Percentiles rank a stretch among this genome's conserved stretches.
Conservation (phyloP, 2,797 vertebrate species). For the Tragelaphus oryx region DNA sequence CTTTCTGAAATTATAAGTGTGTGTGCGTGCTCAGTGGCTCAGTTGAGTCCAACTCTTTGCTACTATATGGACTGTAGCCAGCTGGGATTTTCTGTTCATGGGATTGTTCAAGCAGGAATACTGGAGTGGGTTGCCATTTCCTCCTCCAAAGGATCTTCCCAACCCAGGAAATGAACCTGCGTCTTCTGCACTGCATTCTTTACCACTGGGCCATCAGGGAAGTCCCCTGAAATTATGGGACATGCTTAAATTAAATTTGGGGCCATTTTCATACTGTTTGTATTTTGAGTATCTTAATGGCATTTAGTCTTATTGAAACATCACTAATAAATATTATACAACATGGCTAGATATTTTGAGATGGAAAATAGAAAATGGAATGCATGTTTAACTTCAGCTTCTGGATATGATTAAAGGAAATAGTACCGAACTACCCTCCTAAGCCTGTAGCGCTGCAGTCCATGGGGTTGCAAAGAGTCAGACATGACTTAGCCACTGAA, state of each 20-base stretch:
- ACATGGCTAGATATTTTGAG: neutral
- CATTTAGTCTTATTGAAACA: neutral
- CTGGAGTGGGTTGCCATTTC: neutral
- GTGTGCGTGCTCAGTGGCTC: neutral
- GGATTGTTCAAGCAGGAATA: neutral
- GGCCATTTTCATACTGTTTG: neutral
- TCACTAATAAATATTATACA: neutral
- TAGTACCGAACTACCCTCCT: neutral
- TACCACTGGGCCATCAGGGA: neutral
- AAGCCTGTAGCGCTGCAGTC: neutral
- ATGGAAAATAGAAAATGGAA: neutral
- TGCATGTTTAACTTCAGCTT: neutral
- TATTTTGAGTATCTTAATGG: neutral
- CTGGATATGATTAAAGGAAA: neutral
- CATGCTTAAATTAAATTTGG: constrained; percentile 33
- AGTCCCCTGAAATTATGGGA: neutral
- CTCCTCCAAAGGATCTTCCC: neutral
- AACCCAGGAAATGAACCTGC: neutral
- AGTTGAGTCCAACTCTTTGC: neutral
- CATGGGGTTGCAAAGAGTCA: neutral
- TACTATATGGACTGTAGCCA: neutral
- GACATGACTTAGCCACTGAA: neutral
- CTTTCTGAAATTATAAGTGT: neutral
- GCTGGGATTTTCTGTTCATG: neutral
- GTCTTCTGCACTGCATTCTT: neutral